A percentile compares a stretch with the other conserved stretches of the same genome.
These are phyloP conservation scores for Parasteatoda tepidariorum DNA, from an alignment of 1,140 invertebrate species.

Conservation along the genomic window DNA sequence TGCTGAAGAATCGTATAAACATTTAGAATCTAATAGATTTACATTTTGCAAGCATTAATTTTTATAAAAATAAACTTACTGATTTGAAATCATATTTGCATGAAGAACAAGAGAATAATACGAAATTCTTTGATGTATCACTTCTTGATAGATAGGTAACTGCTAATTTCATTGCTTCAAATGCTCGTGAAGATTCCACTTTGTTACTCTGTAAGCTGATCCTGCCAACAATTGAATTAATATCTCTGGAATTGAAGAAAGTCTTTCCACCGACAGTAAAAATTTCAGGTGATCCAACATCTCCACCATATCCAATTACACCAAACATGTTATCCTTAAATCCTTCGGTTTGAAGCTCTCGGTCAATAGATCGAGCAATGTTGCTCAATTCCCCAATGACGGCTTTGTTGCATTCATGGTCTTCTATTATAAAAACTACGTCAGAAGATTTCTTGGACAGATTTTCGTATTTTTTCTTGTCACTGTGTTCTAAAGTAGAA, in stretches of 20 bases:
- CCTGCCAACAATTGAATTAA: not conserved
- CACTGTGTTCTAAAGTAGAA: constrained; percentile 64
- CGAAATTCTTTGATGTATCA: constrained; percentile 24
- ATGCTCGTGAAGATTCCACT: constrained; percentile 19
- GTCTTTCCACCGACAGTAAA: constrained; percentile 70
- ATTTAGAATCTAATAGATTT: no score
- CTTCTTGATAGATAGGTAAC: constrained; percentile 1
- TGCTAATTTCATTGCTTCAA: constrained; percentile 51
- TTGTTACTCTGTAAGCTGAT: constrained; percentile 22
- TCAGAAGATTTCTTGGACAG: constrained; percentile 75
- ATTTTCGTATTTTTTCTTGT: constrained; percentile 65
- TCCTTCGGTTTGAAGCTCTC: constrained; percentile 66
- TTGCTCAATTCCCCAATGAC: constrained; percentile 32
- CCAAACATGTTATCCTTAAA: constrained; percentile 76
- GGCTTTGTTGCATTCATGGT: constrained; percentile 80
- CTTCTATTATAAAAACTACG: constrained; percentile 88
- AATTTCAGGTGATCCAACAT: constrained; percentile 76
- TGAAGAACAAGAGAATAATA: constrained; percentile 40
- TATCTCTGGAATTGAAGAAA: constrained; percentile 63
- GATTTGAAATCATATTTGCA: constrained; percentile 56
- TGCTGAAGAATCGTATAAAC: no score
- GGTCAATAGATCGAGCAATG: constrained; percentile 65
- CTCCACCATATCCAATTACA: constrained; percentile 82
- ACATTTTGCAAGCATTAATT: not conserved
- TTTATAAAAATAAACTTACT: constrained; percentile 9